phyloP scores from a whole-genome alignment of 2,113 vertebrate genomes.

The Haplochromis burtoni region DNA sequence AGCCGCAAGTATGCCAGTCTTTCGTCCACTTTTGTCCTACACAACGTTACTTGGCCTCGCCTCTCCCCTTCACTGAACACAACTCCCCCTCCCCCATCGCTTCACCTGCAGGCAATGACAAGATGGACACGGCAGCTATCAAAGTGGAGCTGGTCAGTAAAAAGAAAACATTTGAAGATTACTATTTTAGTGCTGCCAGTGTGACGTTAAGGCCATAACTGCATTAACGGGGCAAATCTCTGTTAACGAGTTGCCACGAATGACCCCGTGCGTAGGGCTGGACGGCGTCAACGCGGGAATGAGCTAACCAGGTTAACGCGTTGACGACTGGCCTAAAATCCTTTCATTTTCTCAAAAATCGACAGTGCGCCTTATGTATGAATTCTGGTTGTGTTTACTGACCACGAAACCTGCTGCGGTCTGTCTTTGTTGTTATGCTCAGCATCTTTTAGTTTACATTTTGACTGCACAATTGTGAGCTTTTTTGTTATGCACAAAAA shows the following conservation, averaged over 20 bases:
- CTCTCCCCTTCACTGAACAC: background rate
- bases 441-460: background rate
- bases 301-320: background rate
- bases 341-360: background rate
- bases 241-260: background rate
- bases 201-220: background rate
- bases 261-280: rapidly evolving
- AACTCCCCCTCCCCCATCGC: background rate
- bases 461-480: background rate
- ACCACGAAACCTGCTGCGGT: background rate
- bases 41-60: background rate
- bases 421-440: background rate
- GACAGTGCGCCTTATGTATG: rapidly evolving
- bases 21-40: background rate
- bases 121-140: background rate
- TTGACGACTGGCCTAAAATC: background rate
- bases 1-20: background rate
- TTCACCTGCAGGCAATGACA: background rate
- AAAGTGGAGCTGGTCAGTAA: background rate
- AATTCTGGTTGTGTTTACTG: background rate
- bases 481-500: background rate
- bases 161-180: background rate
- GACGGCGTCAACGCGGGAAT: background rate
- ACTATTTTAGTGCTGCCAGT: background rate
- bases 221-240: background rate